Conservation (phyloP, 2,888 invertebrate species). For the Chironomus tentans region DNA sequence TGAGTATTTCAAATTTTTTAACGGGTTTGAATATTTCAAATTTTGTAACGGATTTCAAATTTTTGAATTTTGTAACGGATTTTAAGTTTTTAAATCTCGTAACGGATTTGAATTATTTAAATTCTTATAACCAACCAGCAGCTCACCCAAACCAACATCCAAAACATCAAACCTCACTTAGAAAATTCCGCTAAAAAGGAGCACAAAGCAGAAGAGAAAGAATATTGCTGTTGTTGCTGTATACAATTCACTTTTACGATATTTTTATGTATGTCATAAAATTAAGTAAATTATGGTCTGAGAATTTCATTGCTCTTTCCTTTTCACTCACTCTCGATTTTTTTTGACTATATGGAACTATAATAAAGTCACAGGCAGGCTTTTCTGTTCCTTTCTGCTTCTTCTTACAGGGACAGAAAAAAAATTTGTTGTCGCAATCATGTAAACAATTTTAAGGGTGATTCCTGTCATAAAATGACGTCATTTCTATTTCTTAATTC, state of each 20-base stretch:
- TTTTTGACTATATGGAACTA: not conserved
- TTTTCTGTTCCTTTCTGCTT: too few species aligned
- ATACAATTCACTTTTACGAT: constrained; percentile 21
- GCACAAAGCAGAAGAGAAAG: not conserved
- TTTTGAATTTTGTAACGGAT: too few species aligned
- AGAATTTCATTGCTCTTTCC: constrained; percentile 18
- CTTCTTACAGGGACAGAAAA: not conserved
- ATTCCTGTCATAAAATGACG: constrained; percentile 20
- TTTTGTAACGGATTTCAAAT: too few species aligned
- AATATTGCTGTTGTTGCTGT: not conserved
- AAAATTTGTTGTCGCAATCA: not conserved
- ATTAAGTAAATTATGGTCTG: constrained; percentile 26
- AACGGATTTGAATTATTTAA: too few species aligned
- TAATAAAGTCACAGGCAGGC: not conserved
- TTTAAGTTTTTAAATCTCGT: too few species aligned
- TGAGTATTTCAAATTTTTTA: too few species aligned
- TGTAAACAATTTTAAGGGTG: constrained; percentile 7
- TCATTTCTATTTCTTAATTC: constrained; percentile 15
- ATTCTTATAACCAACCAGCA: too few species aligned
- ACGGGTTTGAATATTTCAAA: too few species aligned
- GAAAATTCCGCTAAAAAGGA: too few species aligned
- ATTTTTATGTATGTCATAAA: constrained; percentile 25
- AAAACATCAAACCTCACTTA: too few species aligned
- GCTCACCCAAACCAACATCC: too few species aligned
- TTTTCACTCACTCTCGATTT: not conserved